Conservation (phyloP, 2,113 vertebrate genomes). For the Onychostoma macrolepis region DNA sequence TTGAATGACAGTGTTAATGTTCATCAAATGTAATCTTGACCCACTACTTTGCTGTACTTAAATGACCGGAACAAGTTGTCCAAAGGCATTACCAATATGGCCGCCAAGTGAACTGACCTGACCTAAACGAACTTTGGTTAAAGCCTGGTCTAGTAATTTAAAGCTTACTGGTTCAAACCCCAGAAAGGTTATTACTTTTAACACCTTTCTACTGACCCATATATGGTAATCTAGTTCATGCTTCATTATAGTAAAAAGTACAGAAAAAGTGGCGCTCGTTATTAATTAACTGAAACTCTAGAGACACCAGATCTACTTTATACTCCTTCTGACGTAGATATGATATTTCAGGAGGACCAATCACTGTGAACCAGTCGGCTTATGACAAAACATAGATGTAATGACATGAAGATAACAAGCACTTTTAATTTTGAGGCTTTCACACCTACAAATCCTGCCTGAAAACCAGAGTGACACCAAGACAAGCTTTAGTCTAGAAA, state of each 20-base stretch:
- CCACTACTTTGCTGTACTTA: neutral
- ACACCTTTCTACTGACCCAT: constrained; percentile 48
- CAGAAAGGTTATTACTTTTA: constrained; percentile 43
- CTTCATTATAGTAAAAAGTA: constrained; percentile 23
- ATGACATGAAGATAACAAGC: constrained; percentile 33
- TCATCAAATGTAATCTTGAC: neutral
- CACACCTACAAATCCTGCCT: constrained; percentile 48
- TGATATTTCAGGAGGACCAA: constrained; percentile 46
- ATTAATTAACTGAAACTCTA: constrained; percentile 36
- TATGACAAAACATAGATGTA: constrained; percentile 13
- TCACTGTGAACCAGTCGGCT: constrained; percentile 31
- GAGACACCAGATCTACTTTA: constrained; percentile 31
- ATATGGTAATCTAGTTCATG: constrained; percentile 38
- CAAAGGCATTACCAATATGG: neutral
- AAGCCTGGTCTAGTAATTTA: neutral
- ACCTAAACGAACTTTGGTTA: neutral
- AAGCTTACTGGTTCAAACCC: constrained; percentile 13
- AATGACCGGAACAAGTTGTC: neutral
- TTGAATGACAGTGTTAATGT: neutral
- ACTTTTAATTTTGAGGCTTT: constrained; percentile 40
- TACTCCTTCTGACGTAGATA: neutral
- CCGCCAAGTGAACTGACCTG: neutral
- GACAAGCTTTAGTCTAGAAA: constrained; percentile 1
- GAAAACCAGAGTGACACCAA: constrained; percentile 15
- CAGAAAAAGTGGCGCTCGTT: constrained; percentile 9